Evolutionary conservation across 2,113 vertebrate species (phyloP), one percentile per base, ranked within the genome.

Genomic region (Nothoprocta perdicaria): DNA sequence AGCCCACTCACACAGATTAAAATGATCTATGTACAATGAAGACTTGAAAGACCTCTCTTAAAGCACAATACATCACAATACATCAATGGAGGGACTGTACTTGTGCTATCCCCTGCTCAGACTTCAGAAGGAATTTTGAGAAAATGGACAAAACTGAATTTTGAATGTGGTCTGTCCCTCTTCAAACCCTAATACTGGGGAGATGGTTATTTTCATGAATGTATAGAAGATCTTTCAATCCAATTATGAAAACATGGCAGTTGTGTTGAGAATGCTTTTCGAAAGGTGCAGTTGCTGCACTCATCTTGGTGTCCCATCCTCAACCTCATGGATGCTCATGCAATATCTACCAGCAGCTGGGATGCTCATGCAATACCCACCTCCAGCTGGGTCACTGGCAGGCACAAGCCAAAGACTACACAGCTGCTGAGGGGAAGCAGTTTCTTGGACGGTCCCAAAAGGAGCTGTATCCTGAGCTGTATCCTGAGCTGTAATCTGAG

Each of bases 1-100:
- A 31, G 10, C 16, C 55, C 43, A 48, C 71, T 81, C 72, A 12
- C 46, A 80, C n/a, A 77, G 67, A 80, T 31, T 46, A 45, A 27
- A 65, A 78, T 84, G 1, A 23, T 58, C 55, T 90, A 55, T 68
- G 52, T 58, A 78, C 52, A 80, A 73, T 4, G 38, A 41, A 72
- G 55, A 48, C 14, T 43, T 50, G 50, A 55, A 74, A 92, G 18
- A 71, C 14, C 23, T 90, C 67, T 84, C 41, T 78, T 81, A 65
- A 60, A 55, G 33, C 33, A 68, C 23, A 43, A 26, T 58, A 77
- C 3, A 6, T 38, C 33, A 68, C 23, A 43, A 26, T 58, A 77
- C 3, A 6, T 38, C 35, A 8, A 38, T 23, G 46, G 13, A 9
- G 2, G 4, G 72, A 52, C 35, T 62, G 19, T 80, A 62, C 12